phyloP scores from a whole-genome alignment of 2,797 vertebrate species.

The Rhincodon typus region DNA sequence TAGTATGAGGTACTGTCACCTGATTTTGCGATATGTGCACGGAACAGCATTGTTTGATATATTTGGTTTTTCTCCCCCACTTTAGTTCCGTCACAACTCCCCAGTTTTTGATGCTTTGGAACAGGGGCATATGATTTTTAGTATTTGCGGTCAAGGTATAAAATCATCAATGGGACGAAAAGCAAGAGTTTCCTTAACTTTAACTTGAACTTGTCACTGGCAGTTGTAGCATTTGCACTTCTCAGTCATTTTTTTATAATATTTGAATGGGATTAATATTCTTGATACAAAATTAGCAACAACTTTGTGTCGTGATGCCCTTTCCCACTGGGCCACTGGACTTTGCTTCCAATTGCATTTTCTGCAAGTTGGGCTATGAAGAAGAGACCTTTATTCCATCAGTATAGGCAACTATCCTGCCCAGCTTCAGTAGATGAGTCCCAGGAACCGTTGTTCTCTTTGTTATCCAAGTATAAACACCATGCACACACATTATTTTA shows the following conservation, averaged over 20 bases:
- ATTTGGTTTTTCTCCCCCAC: neutral
- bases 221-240: neutral
- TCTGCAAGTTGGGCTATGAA: too few species aligned
- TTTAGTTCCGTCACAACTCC: too few species aligned
- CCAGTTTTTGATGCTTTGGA: neutral
- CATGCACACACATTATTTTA: neutral
- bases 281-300: too few species aligned
- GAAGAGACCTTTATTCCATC: neutral
- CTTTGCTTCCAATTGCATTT: too few species aligned
- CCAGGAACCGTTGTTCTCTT: neutral
- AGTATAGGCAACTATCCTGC: neutral
- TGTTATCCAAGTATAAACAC: neutral
- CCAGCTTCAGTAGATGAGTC: neutral
- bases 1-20: neutral
- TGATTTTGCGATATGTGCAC: neutral
- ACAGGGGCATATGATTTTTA: neutral
- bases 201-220: neutral
- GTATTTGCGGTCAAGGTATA: neutral
- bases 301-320: neutral
- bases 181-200: neutral
- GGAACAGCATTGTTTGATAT: neutral
- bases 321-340: neutral
- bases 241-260: neutral
- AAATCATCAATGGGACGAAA: neutral
- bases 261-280: too few species aligned